Conservation (phyloP, 2,888 invertebrate genomes). For the Willowsia nigromaculata region DNA sequence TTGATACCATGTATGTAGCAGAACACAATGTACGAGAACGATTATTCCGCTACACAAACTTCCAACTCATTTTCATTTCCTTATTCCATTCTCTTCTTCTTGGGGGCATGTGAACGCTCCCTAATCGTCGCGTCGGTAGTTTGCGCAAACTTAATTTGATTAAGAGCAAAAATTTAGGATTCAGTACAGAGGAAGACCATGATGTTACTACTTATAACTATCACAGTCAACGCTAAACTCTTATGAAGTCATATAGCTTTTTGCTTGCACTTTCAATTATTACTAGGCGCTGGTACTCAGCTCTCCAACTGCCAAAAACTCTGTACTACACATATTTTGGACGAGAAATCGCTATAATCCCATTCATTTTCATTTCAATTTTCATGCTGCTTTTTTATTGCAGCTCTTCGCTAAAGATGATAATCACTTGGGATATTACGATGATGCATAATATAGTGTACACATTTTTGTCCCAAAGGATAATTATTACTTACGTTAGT, state of each 20-base stretch:
- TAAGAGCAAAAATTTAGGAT: slow-evolving; percentile 37
- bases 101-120: not conserved
- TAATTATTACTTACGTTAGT: not conserved
- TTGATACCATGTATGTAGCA: not conserved
- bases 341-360: not conserved
- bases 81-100: slow-evolving; percentile 1
- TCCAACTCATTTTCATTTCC: slow-evolving; percentile 29
- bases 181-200: not conserved
- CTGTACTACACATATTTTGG: not conserved
- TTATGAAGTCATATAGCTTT: not conserved
- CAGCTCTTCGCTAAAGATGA: slow-evolving; percentile 29
- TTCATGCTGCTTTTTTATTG: slow-evolving; percentile 33
- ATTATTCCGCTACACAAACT: slow-evolving; percentile 34
- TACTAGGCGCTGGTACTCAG: not conserved
- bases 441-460: slow-evolving; percentile 28
- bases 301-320: slow-evolving; percentile 17
- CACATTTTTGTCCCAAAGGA: slow-evolving; percentile 3
- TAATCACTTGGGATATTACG: slow-evolving; percentile 35
- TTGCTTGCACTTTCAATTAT: slow-evolving; percentile 52
- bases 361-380: slow-evolving; percentile 16
- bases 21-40: not conserved
- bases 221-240: not conserved
- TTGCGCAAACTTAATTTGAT: slow-evolving; percentile 58
- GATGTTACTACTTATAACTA: not conserved
- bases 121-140: not conserved